These are phyloP conservation scores for Trematomus loennbergii DNA, from an alignment of 2,113 vertebrate genomes.

Conservation along the genomic window DNA sequence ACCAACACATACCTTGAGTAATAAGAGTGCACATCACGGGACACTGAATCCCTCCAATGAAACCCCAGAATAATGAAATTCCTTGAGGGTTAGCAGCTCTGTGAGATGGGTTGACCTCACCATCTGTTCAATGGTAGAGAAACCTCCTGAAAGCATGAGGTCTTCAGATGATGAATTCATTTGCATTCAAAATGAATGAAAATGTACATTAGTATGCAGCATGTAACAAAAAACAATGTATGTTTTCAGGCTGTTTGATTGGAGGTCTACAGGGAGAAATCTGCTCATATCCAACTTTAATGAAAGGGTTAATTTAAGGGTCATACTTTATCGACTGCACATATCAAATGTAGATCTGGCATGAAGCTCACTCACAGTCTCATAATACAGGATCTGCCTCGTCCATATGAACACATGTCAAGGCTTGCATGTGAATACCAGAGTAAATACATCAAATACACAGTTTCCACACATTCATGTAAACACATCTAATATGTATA, in stretches of 20 bases:
- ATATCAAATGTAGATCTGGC: conserved; percentile 10
- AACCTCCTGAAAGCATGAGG: neutral
- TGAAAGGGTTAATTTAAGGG: conserved; percentile 43
- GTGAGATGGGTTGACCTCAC: neutral
- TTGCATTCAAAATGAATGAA: conserved; percentile 30
- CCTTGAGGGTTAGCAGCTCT: conserved; percentile 24
- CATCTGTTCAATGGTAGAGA: conserved; percentile 6
- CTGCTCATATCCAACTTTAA: neutral
- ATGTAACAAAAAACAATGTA: neutral
- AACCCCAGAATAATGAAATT: conserved; percentile 37
- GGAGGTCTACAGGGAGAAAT: neutral
- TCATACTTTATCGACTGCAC: neutral
- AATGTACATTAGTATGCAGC: neutral
- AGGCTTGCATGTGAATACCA: conserved; percentile 12
- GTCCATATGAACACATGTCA: neutral
- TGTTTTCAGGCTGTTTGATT: neutral
- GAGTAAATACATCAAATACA: neutral
- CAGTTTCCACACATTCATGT: no score
- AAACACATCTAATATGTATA: no score
- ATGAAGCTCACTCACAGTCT: neutral
- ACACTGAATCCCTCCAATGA: conserved; percentile 1
- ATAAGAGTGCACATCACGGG: neutral
- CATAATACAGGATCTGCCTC: neutral
- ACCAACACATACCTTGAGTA: no score
- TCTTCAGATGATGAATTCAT: conserved; percentile 38